phyloP scores from a whole-genome alignment of 1,140 invertebrate species.

The Saccostrea echinata region DNA sequence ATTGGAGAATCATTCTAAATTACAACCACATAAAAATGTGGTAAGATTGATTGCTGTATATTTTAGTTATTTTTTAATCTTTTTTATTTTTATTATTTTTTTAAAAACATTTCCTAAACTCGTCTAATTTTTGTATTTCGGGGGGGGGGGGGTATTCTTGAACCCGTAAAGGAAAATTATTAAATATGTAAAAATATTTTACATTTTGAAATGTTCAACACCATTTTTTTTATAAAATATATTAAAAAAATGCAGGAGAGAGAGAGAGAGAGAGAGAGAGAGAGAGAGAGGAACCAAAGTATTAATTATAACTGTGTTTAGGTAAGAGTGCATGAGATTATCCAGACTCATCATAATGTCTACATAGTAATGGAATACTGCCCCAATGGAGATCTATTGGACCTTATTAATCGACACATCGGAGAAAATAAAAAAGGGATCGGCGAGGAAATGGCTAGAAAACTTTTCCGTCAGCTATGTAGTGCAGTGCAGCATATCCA shows the following conservation, averaged over 20 bases:
- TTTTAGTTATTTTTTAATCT: too few species aligned
- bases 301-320: conserved; percentile 7
- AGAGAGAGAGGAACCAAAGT: too few species aligned
- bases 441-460: conserved; percentile 56
- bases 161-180: too few species aligned
- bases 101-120: too few species aligned
- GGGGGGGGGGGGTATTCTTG: too few species aligned
- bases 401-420: conserved; percentile 65
- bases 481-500: conserved; percentile 65
- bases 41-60: conserved; percentile 49
- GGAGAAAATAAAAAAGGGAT: conserved; percentile 61
- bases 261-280: too few species aligned
- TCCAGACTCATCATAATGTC: conserved; percentile 57
- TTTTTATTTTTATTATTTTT: too few species aligned
- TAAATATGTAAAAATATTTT: too few species aligned
- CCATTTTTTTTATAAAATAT: too few species aligned
- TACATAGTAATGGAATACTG: conserved; percentile 70
- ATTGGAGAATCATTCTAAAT: conserved; percentile 59
- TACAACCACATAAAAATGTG: conserved; percentile 63
- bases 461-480: conserved; percentile 65
- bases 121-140: too few species aligned
- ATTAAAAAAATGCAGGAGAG: too few species aligned
- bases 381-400: conserved; percentile 62
- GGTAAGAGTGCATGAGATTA: conserved; percentile 64
- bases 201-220: too few species aligned